Evolutionary conservation across 2,888 invertebrate genomes (phyloP), one percentile per base, ranked within the genome.

Genomic region (Alentia gelatinosa): DNA sequence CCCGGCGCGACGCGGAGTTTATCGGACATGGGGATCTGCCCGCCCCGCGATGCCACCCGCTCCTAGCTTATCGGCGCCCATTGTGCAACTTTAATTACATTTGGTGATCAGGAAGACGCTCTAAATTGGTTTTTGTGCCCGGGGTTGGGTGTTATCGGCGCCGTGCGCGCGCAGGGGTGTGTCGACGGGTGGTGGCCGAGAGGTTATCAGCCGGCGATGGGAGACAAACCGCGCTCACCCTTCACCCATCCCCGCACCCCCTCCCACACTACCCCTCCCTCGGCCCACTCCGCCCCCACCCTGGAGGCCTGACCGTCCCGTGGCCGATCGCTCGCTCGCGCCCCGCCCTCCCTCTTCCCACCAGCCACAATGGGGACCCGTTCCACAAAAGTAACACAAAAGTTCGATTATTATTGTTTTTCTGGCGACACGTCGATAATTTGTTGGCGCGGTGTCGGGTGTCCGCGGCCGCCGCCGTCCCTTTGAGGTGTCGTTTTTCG

Each of bases 401-500:
- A 47, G 86, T 86, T 86, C 86, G 86, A 86, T 86, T 86, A 86
- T 86, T n/a, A 86, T 86, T 86, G 86, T 86, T 86, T 86, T 86
- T 86, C 47, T 42, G 86, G 86, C 86, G 86, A 47, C 47, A 47
- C 86, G 50, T 86, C 47, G 86, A 86, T 86, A 86, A 86, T 86
- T 86, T 86, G 86, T 47, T 30, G 86, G 30, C 35, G 33, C 30
- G 42, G 86, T 42, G 30, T 86, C 86, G 26, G 33, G 86, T 86
- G 19, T 47, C 86, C n/a, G 1, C 86, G 42, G 86, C 42, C 40
- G 26, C 19, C 83, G n/a, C 1, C 39, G 83, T 35, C 30, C 83
- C 86, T 86, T 86, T 86, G 86, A 86, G 86, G 86, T 86, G 86
- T 86, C 86, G 50, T 86, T 86, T 86, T 86, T 86, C 86, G 86